Base-by-base conservation (phyloP, 2,797 vertebrate genomes). In the Gallirallus australis region DNA sequence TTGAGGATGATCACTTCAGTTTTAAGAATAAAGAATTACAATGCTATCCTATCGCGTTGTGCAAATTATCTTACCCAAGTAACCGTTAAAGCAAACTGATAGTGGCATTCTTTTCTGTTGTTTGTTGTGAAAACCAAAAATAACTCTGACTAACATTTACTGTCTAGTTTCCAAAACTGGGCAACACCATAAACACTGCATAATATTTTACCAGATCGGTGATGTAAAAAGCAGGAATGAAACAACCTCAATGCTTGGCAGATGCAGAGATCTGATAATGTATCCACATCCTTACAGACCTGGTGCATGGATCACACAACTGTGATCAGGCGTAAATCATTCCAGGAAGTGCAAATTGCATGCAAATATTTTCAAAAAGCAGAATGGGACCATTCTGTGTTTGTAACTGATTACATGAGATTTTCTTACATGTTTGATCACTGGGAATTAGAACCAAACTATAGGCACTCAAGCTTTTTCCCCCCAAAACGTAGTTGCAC, bases 1-100 rank as follows among this genome's bases (percentile, higher is more conserved):
- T 59, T 85, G 85, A 94, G 52, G 47, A 81, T 88, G 47, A 94
- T 86, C 91, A 79, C 77, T 93, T 90, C 56, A 68, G 40, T 70
- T 91, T 7, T 39, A 94, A 89, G 45, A 70, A 76, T n/a, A 77
- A 90, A 91, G 66, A 95, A 80, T 61, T 52, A 83, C 53, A 83
- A 42, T 0, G 2, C 24, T 69, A 59, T 27, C 68, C 52, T 63
- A 64, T 35, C 4, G 1, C 3, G 1, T 50, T 33, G 78, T 54
- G 31, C 52, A 89, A 91, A 84, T 31, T 70, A 69, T 54, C 64
- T 86, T 78, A 90, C 59, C 59, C 75, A 70, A 79, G 71, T 73
- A 83, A 79, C 31, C 27, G 66, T 21, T 56, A 85, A 63, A 89
- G 82, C 61, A 81, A 83, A 70, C 40, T 40, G 45, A 70, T 31